Evolutionary conservation across 2,888 invertebrate genomes (phyloP), one percentile per base, ranked within the genome.

Genomic region (Drosophila mercatorum): DNA sequence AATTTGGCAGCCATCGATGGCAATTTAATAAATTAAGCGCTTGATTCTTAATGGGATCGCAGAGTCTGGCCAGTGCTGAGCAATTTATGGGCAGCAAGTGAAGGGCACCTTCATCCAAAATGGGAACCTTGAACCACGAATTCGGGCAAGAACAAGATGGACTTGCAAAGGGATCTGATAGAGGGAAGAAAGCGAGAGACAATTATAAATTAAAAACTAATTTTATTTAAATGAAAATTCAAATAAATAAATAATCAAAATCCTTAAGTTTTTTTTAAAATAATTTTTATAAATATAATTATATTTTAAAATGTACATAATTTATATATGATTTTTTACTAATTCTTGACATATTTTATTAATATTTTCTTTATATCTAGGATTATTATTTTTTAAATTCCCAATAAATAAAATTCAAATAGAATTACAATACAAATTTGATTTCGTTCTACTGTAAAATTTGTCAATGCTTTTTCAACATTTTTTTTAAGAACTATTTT

Each of bases 1-100:
- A 89, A 87, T 87, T 86, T 89, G 84, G 81, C 86, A 88, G 88
- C 68, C 76, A 88, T 88, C 88, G 83, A 88, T 83, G 86, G 64
- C 78, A 83, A 75, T 80, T 86, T 75, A 78, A 84, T 84, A 84
- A 84, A 84, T 84, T 80, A 75, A 61, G 44, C 58, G 73, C 75
- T 67, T 73, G 69, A 66, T 74, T 80, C 44, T 83, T 82, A 88
- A 85, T 83, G 88, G 80, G 68, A 62, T 75, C 75, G 69, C 63
- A 14, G 22, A 46, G 57, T 34, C 34, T 43, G 56, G 56, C 56
- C 62, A 68, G 83, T 75, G 83, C 72, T 72, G 77, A 83, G 59
- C 73, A 85, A 82, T 82, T 88, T 66, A 84, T 80, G 76, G 65
- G 46, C 47, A 55, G 49, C 51, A 40, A 62, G 26, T 62, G 51